Evolutionary conservation across 2,888 invertebrate species (phyloP).

Genomic region (Phaedon cochleariae): DNA sequence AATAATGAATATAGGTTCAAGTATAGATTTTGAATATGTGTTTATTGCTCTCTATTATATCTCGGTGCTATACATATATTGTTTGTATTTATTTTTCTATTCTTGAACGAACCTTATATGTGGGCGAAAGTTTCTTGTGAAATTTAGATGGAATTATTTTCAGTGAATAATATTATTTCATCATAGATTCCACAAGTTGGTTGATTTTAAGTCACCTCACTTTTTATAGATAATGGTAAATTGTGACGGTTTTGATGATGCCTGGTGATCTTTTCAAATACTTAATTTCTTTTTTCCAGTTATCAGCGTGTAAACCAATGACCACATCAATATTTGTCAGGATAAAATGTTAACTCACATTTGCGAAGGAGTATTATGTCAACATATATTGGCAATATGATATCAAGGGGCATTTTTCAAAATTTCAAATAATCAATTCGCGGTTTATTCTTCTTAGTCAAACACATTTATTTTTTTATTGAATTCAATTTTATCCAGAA

Average conservation of each 20-base stretch:
- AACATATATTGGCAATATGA: neutral
- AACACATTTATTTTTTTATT: too few species aligned
- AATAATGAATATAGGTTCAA: constrained; percentile 1
- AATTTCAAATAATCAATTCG: neutral
- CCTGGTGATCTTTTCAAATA: constrained; percentile 42
- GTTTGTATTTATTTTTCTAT: constrained; percentile 28
- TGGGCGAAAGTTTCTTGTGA: constrained; percentile 16
- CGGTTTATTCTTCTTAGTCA: too few species aligned
- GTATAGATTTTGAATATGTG: constrained; percentile 9
- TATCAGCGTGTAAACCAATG: constrained; percentile 1
- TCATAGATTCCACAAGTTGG: constrained; percentile 16
- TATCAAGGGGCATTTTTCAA: neutral
- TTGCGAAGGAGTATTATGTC: neutral
- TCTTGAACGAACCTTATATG: constrained; percentile 9
- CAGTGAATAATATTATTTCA: constrained; percentile 1
- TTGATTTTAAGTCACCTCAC: constrained; percentile 58
- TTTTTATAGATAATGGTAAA: constrained; percentile 60
- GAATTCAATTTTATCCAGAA: too few species aligned
- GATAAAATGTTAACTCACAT: neutral
- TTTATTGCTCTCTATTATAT: constrained; percentile 14
- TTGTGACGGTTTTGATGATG: constrained; percentile 61
- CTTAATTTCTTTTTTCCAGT: neutral
- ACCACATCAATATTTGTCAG: neutral
- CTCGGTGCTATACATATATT: constrained; percentile 16
- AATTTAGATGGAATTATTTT: constrained; percentile 15